Conservation (phyloP, 2,113 vertebrate species). For the Typhlomys cinereus region DNA sequence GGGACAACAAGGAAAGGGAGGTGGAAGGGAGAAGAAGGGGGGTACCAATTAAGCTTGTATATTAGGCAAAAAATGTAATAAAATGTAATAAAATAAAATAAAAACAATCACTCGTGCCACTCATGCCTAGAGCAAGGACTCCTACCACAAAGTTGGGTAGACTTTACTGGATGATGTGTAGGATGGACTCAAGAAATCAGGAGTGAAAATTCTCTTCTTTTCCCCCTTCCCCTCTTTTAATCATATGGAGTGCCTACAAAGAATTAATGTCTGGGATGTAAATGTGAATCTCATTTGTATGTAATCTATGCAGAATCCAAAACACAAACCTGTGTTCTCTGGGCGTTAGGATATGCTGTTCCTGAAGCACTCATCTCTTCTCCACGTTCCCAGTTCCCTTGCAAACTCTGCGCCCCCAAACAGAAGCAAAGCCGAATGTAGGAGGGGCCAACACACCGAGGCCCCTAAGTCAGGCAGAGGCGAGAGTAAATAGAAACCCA, state of each 20-base stretch:
- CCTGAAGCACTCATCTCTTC: background rate
- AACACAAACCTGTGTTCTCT: slow-evolving; percentile 1
- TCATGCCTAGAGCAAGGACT: background rate
- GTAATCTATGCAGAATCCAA: slow-evolving; percentile 39
- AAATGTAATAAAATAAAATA: too few species aligned
- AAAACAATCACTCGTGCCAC: background rate
- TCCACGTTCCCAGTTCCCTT: background rate
- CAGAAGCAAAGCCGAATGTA: background rate
- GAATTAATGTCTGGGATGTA: slow-evolving; percentile 33
- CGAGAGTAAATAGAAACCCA: slow-evolving; percentile 20
- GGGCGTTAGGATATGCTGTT: background rate
- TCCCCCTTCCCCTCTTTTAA: background rate
- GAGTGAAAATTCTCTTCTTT: background rate
- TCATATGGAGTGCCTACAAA: background rate
- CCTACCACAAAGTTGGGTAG: background rate
- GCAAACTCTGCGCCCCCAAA: background rate
- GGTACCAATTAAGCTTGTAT: too few species aligned
- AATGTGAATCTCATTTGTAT: slow-evolving; percentile 12
- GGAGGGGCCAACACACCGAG: background rate
- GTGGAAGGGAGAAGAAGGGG: too few species aligned
- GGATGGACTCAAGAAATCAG: background rate
- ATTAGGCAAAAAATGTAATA: too few species aligned
- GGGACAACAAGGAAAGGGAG: too few species aligned
- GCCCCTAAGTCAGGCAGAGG: background rate
- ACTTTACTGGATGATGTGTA: background rate